Evolutionary conservation across 1,140 invertebrate species (phyloP), one percentile per base, ranked within the genome.

Genomic region (Acromyrmex charruanus): DNA sequence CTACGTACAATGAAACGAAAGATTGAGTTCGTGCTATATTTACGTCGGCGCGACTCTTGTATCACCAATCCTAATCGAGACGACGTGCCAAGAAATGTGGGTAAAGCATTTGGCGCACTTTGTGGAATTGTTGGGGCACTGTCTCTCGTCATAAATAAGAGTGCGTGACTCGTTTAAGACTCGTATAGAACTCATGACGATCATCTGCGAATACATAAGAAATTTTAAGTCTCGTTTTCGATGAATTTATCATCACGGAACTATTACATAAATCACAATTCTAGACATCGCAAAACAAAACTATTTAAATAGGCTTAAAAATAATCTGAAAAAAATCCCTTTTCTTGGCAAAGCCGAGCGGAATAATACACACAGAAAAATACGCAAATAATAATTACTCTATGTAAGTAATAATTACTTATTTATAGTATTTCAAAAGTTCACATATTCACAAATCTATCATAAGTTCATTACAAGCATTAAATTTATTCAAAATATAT

Each of bases 31-130:
- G n/a, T 63, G 80, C 80, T 84, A 84, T 84, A 84, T 84, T 84
- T 84, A 75, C 28, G 39, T 49, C 69, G 80, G 39, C 55, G 80
- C 53, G 69, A 61, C 69, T 82, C 53, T 84, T 63, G 69, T 84
- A 84, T 75, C 80, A 59, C 44, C 80, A 75, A 75, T 63, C 18
- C 39, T 31, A 63, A 80, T 44, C 25, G 80, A 61, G 68, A 74
- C 69, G 69, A 75, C 55, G 69, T 84, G 79, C 79, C 79, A 81
- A 81, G 80, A 84, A 61, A 74, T 84, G 80, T 75, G 80, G 80
- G 25, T 84, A 75, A 84, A 84, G n/a, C 69, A 75, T 74, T 84
- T 84, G 69, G 80, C 80, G 80, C 80, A 84, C 53, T 84, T 84
- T 84, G 69, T 14, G 28, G 69, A 74, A 84, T 84, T 84, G 80